Evolutionary conservation across 2,797 vertebrate species (phyloP), one percentile per base, ranked within the genome.

Genomic region (Mus caroli): DNA sequence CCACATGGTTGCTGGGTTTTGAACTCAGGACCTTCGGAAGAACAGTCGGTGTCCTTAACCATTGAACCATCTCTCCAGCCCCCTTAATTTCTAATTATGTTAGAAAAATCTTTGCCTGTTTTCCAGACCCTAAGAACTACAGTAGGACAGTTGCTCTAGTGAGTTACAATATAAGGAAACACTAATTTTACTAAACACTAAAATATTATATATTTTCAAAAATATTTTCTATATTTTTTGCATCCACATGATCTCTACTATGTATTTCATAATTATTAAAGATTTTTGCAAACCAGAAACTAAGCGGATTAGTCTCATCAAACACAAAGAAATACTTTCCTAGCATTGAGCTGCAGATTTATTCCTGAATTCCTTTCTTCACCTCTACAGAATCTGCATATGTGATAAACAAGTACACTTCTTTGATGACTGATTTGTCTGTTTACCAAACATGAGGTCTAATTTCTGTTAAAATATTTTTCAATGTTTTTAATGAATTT

Each of bases 401-500:
- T 78, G 89, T 88, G 97, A 94, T 9, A 86, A 69, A 64, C 91
- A 94, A 98, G 97, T 94, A 92, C 86, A 97, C 69, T 95, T 94
- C 92, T 87, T 97, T 97, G 95, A 86, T 92, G 96, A 95, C 71
- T 46, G 67, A 96, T 97, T 97, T 97, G 95, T 95, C 96, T 98
- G 96, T 98, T 98, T 98, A 98, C 96, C 96, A 97, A 97, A 97
- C 4, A 40, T 96, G 95, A 97, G 97, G 97, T 92, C 94, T 97
- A 98, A 96, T 98, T 88, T 98, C 96, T 98, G 98, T 97, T 98
- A 98, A 98, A 98, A 98, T 96, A 98, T 92, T 98, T 98, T 98
- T 97, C 87, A 98, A 97, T 98, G 98, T 98, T 98, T 98, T 98
- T 98, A 99, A 98, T 99, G 98, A 99, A 99, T 98, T 98, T 98